Base-by-base conservation (phyloP, 2,113 vertebrate genomes). In the Oreotragus oreotragus region DNA sequence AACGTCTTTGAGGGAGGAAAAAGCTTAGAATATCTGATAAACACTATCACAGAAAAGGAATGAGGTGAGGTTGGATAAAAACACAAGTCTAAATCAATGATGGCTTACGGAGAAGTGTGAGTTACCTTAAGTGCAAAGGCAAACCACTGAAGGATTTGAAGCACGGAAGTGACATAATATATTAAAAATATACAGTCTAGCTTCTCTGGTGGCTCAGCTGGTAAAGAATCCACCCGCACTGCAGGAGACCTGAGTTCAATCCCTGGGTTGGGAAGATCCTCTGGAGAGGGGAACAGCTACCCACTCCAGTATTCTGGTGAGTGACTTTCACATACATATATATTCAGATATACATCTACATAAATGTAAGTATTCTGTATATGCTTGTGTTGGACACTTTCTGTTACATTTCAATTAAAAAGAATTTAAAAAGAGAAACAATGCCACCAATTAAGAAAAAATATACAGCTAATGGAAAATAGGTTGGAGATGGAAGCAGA, bases 121-220 rank as follows among this genome's bases (percentile, higher is more conserved):
- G 79, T 62, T 89, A 88, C 39, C 64, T 62, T 96, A 80, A 96
- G 64, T 43, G 81, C 15, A 90, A 83, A 83, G 89, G 57, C 39
- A 96, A 88, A 91, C 12, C 39, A 73, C 1, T 90, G n/a, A 83
- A 87, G 6, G 49, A 85, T 64, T 96, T 94, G 90, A 92, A 96
- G 81, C 25, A 96, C 23, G 1, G 13, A 47, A 90, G 25, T 77
- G 62, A 66, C 30, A 80, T 70, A 84, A 91, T 70, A 4, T 85
- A 96, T 66, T 95, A 25, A 57, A 79, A 83, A 84, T 13, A 21
- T 49, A 93, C 10, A 73, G 5, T 21, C 66, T 79, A 79, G 19
- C 36, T 73, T 23, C 11, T 21, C 19, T 39, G 66, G 66, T 73
- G 36, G n/a, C 19, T 73, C 36, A 73, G 36, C 36, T 73, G 21